Evolutionary conservation across 2,797 vertebrate genomes (phyloP).

Genomic region (Steatocranus sp.): DNA sequence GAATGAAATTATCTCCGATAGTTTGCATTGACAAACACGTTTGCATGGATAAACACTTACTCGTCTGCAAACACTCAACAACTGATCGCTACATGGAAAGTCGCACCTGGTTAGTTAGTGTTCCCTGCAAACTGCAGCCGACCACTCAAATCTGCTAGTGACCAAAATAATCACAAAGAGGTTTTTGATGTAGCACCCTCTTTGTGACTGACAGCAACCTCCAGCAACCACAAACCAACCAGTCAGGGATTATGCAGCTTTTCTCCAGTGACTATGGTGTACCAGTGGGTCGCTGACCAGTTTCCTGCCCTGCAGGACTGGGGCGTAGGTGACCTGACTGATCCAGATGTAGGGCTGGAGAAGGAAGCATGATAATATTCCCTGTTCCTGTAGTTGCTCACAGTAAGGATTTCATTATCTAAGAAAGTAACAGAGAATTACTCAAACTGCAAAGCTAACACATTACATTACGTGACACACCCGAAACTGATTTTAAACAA

Average conservation of each 20-base stretch:
- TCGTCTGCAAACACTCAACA: neutral
- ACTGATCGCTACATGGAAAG: neutral
- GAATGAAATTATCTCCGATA: neutral
- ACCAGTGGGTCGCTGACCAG: neutral
- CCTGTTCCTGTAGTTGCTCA: neutral
- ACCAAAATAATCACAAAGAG: neutral
- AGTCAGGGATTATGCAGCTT: neutral
- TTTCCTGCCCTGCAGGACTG: neutral
- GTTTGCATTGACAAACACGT: neutral
- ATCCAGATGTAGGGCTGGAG: neutral
- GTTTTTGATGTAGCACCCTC: neutral
- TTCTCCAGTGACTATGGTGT: rapidly evolving
- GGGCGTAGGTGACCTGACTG: rapidly evolving
- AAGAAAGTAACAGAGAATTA: neutral
- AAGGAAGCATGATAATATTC: neutral
- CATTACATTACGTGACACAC: neutral
- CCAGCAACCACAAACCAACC: neutral
- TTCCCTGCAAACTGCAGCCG: neutral
- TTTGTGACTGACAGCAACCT: neutral
- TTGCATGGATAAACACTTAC: neutral
- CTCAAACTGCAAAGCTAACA: neutral
- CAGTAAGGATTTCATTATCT: neutral
- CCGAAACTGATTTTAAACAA: neutral
- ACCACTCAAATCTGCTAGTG: neutral
- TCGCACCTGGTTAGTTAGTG: rapidly evolving